Conservation (phyloP, 2,113 vertebrate genomes). For the Catharus fuscescens region DNA sequence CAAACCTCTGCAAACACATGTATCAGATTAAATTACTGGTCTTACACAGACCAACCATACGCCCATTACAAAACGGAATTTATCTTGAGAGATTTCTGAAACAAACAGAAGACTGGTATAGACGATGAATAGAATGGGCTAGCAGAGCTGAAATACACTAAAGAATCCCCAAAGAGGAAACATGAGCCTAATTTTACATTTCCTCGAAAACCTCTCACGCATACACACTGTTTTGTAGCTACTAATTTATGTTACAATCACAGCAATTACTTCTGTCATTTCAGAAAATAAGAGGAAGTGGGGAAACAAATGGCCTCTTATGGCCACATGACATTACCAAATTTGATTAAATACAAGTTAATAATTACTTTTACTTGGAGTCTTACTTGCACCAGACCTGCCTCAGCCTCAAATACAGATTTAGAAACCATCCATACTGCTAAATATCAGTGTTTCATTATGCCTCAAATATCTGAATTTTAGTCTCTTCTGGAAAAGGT, state of each 20-base stretch:
- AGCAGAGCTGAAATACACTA: background rate
- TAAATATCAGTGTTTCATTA: background rate
- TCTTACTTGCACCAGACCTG: background rate
- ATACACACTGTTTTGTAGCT: background rate
- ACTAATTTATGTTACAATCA: background rate
- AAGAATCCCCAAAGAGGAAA: background rate
- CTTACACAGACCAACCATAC: background rate
- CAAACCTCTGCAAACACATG: background rate
- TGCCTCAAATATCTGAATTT: background rate
- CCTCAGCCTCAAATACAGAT: background rate
- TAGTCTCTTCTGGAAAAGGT: background rate
- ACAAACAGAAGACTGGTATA: background rate
- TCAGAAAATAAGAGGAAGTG: background rate
- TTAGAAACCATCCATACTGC: background rate
- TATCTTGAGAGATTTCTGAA: background rate
- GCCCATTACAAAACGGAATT: background rate
- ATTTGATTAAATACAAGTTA: background rate
- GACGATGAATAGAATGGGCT: background rate
- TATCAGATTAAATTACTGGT: background rate
- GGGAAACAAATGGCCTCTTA: background rate
- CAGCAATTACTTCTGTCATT: background rate
- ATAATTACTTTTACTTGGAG: background rate
- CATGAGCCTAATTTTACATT: background rate
- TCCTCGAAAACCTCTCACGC: background rate
- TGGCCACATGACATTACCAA: background rate